These are phyloP conservation scores for Cyprinodon diabolis DNA, from an alignment of 2,797 vertebrate genomes.

Conservation along the genomic window DNA sequence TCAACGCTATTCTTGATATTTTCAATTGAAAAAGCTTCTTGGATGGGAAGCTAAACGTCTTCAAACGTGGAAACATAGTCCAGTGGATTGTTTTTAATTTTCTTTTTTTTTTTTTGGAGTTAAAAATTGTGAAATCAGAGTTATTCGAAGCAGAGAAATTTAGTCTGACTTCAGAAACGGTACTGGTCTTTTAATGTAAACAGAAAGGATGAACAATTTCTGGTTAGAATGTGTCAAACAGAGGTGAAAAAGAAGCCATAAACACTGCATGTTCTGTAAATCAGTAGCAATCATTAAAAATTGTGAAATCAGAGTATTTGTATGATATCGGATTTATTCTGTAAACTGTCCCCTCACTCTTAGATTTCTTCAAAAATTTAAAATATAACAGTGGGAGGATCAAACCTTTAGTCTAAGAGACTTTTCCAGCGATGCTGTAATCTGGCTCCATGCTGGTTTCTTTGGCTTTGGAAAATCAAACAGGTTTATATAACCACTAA, in stretches of 20 bases:
- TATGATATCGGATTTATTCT: background rate
- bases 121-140: background rate
- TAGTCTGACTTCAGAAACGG: background rate
- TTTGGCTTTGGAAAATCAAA: conserved; percentile 3
- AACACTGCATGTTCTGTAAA: background rate
- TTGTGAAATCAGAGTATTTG: background rate
- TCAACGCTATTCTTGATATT: no score
- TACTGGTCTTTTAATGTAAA: background rate
- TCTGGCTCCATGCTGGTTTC: conserved; percentile 1
- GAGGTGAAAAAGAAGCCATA: background rate
- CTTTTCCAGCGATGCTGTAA: background rate
- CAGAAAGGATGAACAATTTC: background rate
- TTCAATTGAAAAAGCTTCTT: no score
- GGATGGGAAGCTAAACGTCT: no score
- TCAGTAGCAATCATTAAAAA: background rate
- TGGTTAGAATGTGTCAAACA: background rate
- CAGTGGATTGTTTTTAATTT: no score
- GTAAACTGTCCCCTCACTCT: background rate
- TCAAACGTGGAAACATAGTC: no score
- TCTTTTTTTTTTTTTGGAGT: no score
- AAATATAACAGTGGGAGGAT: conserved; percentile 5
- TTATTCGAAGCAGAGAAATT: background rate
- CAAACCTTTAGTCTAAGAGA: background rate
- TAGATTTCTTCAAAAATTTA: background rate
- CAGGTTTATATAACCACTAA: conserved; percentile 2